Conservation (phyloP, 2,797 vertebrate genomes). For the Squalus acanthias region DNA sequence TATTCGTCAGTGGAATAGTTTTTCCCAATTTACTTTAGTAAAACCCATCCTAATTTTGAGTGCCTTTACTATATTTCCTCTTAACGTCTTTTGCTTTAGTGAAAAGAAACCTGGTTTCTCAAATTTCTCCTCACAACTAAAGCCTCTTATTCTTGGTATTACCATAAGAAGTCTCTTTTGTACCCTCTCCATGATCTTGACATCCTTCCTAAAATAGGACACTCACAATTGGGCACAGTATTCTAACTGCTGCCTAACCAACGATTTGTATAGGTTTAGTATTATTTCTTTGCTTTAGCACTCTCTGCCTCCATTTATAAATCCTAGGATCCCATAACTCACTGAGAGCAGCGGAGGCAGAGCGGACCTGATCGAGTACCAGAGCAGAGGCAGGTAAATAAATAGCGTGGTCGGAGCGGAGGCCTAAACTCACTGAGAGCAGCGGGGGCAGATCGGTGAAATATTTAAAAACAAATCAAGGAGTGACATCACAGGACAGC, state of each 20-base stretch:
- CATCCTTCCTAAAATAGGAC: neutral
- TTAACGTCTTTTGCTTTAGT: neutral
- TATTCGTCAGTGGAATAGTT: neutral
- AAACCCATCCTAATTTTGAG: neutral
- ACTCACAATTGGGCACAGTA: neutral
- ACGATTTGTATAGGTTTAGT: neutral
- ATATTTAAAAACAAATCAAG: too few relatives aligned
- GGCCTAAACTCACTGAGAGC: too few relatives aligned
- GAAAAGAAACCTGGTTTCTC: neutral
- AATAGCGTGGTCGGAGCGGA: too few relatives aligned
- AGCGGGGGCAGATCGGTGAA: too few relatives aligned
- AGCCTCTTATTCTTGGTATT: neutral
- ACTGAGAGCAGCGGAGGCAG: too few relatives aligned
- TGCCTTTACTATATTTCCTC: neutral
- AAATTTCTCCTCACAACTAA: neutral
- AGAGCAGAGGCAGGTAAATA: too few relatives aligned
- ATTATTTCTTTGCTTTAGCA: neutral
- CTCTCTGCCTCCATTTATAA: too few relatives aligned
- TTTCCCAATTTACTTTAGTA: neutral
- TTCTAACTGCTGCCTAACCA: neutral
- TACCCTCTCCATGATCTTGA: neutral
- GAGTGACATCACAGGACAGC: too few relatives aligned
- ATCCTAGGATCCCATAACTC: too few relatives aligned
- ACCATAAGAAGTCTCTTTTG: neutral
- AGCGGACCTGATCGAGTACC: too few relatives aligned